phyloP scores from a whole-genome alignment of 2,888 invertebrate species.

The Pecten maximus region DNA sequence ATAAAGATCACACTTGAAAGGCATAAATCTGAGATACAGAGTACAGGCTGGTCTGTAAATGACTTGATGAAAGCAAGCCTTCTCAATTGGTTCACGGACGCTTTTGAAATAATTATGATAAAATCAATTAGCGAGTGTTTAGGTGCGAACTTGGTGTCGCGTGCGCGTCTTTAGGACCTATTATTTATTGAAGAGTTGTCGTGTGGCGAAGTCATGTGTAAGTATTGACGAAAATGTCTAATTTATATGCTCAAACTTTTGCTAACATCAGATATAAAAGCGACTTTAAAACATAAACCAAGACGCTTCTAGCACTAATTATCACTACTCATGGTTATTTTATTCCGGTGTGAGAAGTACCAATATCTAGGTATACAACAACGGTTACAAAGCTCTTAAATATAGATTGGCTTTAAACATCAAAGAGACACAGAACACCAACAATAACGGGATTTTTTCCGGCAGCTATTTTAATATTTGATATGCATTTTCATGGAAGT shows the following conservation, averaged over 20 bases:
- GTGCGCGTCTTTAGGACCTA: not conserved
- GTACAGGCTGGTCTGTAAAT: not conserved
- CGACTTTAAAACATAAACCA: not conserved
- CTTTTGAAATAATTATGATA: constrained; percentile 25
- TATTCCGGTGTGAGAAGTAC: not conserved
- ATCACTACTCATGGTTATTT: not conserved
- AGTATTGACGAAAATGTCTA: constrained; percentile 29
- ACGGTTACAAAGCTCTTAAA: not conserved
- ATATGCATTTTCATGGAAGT: not conserved
- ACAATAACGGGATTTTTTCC: not conserved
- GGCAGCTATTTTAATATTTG: not conserved
- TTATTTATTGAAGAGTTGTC: constrained; percentile 14
- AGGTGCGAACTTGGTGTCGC: constrained; percentile 19
- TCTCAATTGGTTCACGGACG: constrained; percentile 30
- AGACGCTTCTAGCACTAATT: not conserved
- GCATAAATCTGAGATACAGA: not conserved
- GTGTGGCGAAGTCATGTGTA: constrained; percentile 29
- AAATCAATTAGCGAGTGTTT: constrained; percentile 26
- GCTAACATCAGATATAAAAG: constrained; percentile 29
- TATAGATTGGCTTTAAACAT: not conserved
- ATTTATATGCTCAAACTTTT: constrained; percentile 31
- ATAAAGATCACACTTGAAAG: constrained; percentile 7
- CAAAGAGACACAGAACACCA: not conserved
- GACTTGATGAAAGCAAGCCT: constrained; percentile 16
- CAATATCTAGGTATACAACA: not conserved